Evolutionary conservation across 2,888 invertebrate genomes (phyloP), one percentile per base, ranked within the genome.

Genomic region (Hirtodrosophila duncani): DNA sequence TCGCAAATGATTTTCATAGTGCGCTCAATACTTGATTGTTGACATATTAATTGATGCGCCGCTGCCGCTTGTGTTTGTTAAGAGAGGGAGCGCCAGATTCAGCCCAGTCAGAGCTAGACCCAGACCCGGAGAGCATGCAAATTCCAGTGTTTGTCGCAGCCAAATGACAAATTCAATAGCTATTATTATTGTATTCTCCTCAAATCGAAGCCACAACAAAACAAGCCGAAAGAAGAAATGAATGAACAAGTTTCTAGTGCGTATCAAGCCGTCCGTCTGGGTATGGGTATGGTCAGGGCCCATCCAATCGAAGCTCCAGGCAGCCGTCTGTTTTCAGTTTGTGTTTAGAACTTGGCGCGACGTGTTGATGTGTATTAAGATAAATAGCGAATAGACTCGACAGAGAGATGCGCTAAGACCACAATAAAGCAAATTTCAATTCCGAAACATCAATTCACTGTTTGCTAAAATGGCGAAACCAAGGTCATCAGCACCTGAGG

Each of bases 161-260:
- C 33, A 36, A 30, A 42, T 52, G 57, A 67, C 71, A 75, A 59
- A 56, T 67, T 34, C 49, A 50, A 61, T 48, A 53, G 46, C 30
- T 55, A 58, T 59, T 44, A 29, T 51, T 34, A 27, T 46, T 46
- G 20, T 33, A 24, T 31, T 26, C 17, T 21, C 45, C 34, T 31
- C 39, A 51, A 67, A 59, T 38, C 38, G 48, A 33, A 60, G 33
- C 48, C 55, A 64, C n/a, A 27, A 31, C 26, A 36, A 14, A 39
- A 50, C 50, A 53, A 29, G n/a, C 34, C 24, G 36, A 52, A 51
- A 51, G 45, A 62, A 53, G 43, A 57, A 68, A 59, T 70, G 53
- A 67, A 58, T 68, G 65, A 80, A 77, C 78, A 75, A 80, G 78
- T 75, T 75, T 75, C 21, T 62, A 55, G 67, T 79, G 75, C 79